phyloP scores from a whole-genome alignment of 1,140 invertebrate species.

The Orussus abietinus region DNA sequence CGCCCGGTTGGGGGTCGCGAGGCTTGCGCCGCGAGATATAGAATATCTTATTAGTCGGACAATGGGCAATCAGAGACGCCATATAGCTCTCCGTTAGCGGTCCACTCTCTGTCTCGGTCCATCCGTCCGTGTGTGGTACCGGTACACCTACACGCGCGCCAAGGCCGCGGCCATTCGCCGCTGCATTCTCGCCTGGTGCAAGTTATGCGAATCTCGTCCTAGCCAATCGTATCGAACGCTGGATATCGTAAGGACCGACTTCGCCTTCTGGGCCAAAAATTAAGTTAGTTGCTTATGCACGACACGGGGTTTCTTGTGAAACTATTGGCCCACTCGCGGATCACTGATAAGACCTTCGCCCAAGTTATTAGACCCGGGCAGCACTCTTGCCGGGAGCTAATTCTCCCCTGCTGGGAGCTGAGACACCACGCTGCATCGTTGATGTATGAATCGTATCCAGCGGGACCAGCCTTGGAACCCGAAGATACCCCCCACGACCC shows the following conservation, averaged over 20 bases:
- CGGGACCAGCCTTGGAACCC: too few relatives aligned
- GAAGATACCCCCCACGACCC: too few relatives aligned
- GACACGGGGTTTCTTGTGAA: too few relatives aligned
- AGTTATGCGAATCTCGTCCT: too few relatives aligned
- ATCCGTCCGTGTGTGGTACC: conserved; percentile 14
- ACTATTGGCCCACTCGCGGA: too few relatives aligned
- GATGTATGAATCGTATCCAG: conserved; percentile 33
- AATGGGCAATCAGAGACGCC: conserved; percentile 49
- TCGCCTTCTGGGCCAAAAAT: conserved; percentile 36
- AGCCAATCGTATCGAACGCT: too few relatives aligned
- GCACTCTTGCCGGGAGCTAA: conserved; percentile 44
- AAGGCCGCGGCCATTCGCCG: conserved; percentile 18
- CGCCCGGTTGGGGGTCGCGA: conserved; percentile 15
- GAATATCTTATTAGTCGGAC: conserved; percentile 52
- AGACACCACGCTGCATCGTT: conserved; percentile 35
- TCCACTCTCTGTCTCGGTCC: conserved; percentile 26
- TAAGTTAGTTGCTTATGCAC: too few relatives aligned
- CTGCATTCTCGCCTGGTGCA: conserved; percentile 3
- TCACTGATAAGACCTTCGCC: too few relatives aligned
- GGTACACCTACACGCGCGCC: too few relatives aligned
- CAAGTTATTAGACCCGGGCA: too few relatives aligned
- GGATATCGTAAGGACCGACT: conserved; percentile 22
- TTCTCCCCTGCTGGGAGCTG: conserved; percentile 40
- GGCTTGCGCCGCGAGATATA: conserved; percentile 34
- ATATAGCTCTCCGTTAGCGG: conserved; percentile 42